Percentiles rank a stretch among this genome's conserved stretches.
Evolutionary conservation across 2,797 vertebrate species (phyloP).

Genomic region (Esox masquinongy): DNA sequence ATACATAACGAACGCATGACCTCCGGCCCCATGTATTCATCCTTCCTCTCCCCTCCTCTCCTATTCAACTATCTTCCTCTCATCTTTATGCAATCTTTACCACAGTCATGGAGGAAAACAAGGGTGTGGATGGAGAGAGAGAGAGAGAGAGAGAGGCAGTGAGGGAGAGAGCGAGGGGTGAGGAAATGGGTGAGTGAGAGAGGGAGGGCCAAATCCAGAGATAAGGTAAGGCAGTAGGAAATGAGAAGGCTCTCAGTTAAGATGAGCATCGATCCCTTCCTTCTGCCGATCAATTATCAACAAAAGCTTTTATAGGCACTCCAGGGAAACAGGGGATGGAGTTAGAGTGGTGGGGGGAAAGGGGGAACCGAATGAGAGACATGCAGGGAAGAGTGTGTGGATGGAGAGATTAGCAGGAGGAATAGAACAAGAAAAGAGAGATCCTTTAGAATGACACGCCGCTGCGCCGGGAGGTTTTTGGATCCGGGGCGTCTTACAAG

Average conservation of each 20-base stretch:
- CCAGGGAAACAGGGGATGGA: slow-evolving; percentile 56
- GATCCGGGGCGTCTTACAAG: not conserved
- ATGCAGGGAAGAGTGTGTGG: slow-evolving; percentile 35
- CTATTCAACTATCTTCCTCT: not conserved
- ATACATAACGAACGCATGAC: slow-evolving; percentile 21
- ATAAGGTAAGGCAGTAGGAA: slow-evolving; percentile 46
- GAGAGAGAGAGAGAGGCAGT: slow-evolving; percentile 27
- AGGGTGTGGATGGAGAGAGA: slow-evolving; percentile 6
- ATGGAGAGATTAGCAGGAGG: slow-evolving; percentile 17
- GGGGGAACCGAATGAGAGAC: not conserved
- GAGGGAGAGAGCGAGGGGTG: slow-evolving; percentile 61
- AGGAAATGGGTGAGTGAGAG: slow-evolving; percentile 44
- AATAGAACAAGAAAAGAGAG: not conserved
- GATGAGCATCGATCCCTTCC: slow-evolving; percentile 74
- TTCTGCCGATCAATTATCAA: slow-evolving; percentile 76
- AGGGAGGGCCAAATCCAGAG: slow-evolving; percentile 54
- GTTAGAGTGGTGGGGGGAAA: slow-evolving; percentile 43
- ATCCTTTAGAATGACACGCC: not conserved
- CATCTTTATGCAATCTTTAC: not conserved
- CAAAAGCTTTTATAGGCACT: slow-evolving; percentile 75
- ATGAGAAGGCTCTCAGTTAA: slow-evolving; percentile 69
- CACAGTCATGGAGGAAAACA: not conserved
- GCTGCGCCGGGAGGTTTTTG: not conserved
- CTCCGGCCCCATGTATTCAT: slow-evolving; percentile 1
- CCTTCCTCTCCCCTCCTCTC: not conserved